Base-by-base conservation (phyloP, 2,888 invertebrate genomes). In the Oxyteleia sp. region DNA sequence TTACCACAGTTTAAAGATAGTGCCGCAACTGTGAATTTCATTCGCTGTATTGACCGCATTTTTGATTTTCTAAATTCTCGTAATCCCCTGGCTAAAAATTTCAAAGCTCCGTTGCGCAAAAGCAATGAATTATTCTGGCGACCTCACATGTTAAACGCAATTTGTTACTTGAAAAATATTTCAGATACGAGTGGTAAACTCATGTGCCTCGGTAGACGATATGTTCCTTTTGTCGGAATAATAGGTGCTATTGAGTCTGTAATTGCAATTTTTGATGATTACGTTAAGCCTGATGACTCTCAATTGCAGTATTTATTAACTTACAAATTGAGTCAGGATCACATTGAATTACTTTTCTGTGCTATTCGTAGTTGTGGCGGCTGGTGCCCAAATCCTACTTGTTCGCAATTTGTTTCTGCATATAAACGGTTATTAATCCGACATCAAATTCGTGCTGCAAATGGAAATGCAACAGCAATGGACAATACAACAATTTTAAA, bases 291-390 rank as follows among this genome's bases (percentile, higher is more conserved):
- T 1, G 11, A 10, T 2, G 23, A 53, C 23, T 69, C 84, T 0
- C 68, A 18, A 23, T 3, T 84, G 0, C 57, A 76, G n/a, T 75
- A 84, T 51, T n/a, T 80, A 0, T 20, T 71, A 1, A 84, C 84
- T 4, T 80, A 84, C n/a, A 80, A 84, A 43, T 26, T 80, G 1
- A 80, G 80, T 49, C 84, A 84, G 41, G 84, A 84, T 53, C 84
- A 84, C 11, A 23, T 74, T 1, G 75, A 82, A 76, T 5, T 68
- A 13, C 63, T 63, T 16, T 76, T 76, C 16, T 61, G 78, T 45
- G 68, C 69, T 0, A 49, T 64, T 35, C 32, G 47, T 23, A 16
- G 59, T 26, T 78, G 78, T 51, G 61, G 53, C 5, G 78, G 68
- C 0, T 78, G 61, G 69, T 80, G 71, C 20, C 59, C 59, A 0